phyloP scores from a whole-genome alignment of 2,888 invertebrate genomes.

The Cataglyphis cursor region DNA sequence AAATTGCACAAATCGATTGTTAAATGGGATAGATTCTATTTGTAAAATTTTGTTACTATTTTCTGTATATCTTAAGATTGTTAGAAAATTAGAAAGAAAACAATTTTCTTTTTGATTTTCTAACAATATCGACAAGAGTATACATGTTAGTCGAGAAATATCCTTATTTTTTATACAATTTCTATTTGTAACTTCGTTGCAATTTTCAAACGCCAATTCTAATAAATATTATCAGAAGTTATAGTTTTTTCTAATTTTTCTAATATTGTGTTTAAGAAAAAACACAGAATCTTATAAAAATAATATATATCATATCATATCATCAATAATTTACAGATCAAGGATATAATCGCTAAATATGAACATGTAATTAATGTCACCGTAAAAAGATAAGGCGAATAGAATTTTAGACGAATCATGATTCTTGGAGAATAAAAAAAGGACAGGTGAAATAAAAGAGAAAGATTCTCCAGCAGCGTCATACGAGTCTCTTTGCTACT shows the following conservation, averaged over 20 bases:
- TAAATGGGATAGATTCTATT: conserved; percentile 73
- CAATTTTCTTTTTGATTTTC: background rate
- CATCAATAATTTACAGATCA: background rate
- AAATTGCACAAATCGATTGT: conserved; percentile 70
- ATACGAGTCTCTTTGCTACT: conserved; percentile 22
- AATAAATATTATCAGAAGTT: background rate
- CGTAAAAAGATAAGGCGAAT: background rate
- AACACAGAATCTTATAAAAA: background rate
- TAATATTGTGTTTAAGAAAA: background rate
- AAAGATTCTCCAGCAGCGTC: conserved; percentile 22
- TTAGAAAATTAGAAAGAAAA: background rate
- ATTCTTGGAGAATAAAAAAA: background rate
- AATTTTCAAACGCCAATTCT: background rate
- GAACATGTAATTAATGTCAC: background rate
- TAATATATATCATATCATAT: background rate
- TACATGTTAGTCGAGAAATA: background rate
- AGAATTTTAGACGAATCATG: conserved; percentile 12
- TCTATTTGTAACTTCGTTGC: background rate
- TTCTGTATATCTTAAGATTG: background rate
- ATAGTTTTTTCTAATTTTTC: background rate
- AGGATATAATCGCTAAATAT: background rate
- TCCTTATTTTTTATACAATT: background rate
- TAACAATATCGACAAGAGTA: background rate
- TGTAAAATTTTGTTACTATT: conserved; percentile 60
- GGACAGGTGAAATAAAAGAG: conserved; percentile 27